Base-by-base conservation (phyloP, 1,140 invertebrate genomes). In the Hyposmocoma kahamanoa region DNA sequence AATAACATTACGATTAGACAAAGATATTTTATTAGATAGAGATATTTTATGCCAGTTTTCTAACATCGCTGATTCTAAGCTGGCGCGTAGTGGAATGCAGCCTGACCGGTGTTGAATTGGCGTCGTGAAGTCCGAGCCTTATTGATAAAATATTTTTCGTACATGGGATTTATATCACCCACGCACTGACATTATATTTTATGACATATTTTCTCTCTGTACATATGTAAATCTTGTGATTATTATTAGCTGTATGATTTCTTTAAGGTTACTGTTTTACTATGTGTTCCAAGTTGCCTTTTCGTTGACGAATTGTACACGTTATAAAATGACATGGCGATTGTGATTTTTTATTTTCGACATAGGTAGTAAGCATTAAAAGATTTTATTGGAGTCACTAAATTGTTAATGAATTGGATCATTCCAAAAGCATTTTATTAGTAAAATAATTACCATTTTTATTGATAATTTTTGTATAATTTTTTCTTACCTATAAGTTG, bases 201-300 rank as follows among this genome's bases (percentile, higher is more conserved):
- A 62, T 54, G 51, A 56, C 49, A 59, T 59, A 55, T 59, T 59
- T 53, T 24, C 20, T 36, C 47, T 46, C 17, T 63, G 64, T 68
- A 64, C 57, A 68, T 68, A 68, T 65, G 62, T 68, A 64, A 53
- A 62, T 62, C 50, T 65, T 53, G 21, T 59, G 42, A 26, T 58
- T 48, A 53, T 42, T 54, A 51, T 42, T 53, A 56, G 61, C 51
- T 56, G 56, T 59, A 56, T 53, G 24, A 28, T 50, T 59, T 63
- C 34, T 15, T n/a, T 36, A 15, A 36, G 32, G 18, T 36, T 36
- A 36, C 18, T 17, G 32, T n/a, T 36, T 36, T 8, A 36, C n/a
- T n/a, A 36, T 36, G 32, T 36, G 32, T 36, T 36, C 32, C 32
- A 36, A 36, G 32, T 17, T 36, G 32, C 32, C 32, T 36, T 36